Evolutionary conservation across 2,113 vertebrate genomes (phyloP).

Genomic region (Leptosomus discolor): DNA sequence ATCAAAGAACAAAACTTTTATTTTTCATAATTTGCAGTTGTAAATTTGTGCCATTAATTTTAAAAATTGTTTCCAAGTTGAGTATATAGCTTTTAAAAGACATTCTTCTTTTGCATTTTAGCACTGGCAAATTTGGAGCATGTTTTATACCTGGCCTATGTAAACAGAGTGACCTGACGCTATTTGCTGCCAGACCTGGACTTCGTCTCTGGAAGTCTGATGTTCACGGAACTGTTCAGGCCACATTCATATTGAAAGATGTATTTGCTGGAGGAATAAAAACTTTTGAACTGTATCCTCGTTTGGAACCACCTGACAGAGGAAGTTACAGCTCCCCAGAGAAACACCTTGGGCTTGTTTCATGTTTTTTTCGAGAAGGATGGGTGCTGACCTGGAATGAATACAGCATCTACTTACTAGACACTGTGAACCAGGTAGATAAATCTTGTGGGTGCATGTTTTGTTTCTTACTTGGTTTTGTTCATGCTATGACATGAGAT

Average conservation of each 20-base stretch:
- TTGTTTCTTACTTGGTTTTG: neutral
- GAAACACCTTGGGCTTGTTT: slow-evolving; percentile 87
- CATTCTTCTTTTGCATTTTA: slow-evolving; percentile 49
- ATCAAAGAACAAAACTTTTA: neutral
- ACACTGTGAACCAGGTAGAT: slow-evolving; percentile 86
- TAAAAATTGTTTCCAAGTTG: neutral
- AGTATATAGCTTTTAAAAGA: neutral
- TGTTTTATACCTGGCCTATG: slow-evolving; percentile 95
- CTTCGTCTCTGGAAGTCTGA: slow-evolving; percentile 94
- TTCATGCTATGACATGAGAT: rapidly evolving
- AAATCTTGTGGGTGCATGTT: neutral
- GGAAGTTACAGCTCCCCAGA: slow-evolving; percentile 79
- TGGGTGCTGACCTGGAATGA: slow-evolving; percentile 98
- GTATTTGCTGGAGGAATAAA: slow-evolving; percentile 84
- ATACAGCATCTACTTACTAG: slow-evolving; percentile 91
- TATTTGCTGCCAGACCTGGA: slow-evolving; percentile 89
- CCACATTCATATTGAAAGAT: slow-evolving; percentile 87
- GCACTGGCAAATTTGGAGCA: slow-evolving; percentile 92
- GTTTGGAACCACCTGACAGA: slow-evolving; percentile 64
- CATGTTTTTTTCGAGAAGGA: slow-evolving; percentile 87
- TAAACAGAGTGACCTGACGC: slow-evolving; percentile 90
- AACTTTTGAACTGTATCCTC: slow-evolving; percentile 88
- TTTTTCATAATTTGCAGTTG: neutral
- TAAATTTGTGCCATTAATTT: neutral
- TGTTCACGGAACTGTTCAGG: slow-evolving; percentile 85